Percentiles rank a stretch among this genome's conserved stretches.
Conservation (phyloP, 2,888 invertebrate species). For the Lithophane semibrunnea region DNA sequence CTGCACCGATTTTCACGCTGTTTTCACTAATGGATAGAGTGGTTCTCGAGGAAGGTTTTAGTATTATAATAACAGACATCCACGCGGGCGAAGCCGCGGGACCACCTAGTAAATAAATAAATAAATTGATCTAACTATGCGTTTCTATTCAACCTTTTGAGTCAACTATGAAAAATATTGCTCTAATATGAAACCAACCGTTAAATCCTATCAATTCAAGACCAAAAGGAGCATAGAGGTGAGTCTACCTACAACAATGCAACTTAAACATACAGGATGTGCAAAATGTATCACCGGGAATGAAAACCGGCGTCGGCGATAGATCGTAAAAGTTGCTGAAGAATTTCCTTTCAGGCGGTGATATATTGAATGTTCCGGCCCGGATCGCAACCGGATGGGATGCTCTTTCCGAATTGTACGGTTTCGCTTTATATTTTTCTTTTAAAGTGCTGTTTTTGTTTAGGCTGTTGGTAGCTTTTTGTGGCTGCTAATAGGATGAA, state of each 20-base stretch:
- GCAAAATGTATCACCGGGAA: constrained; percentile 38
- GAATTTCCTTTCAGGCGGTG: constrained; percentile 51
- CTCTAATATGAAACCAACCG: neutral
- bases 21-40: too few species aligned
- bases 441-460: constrained; percentile 48
- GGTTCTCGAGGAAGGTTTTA: too few species aligned
- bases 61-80: too few species aligned
- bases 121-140: too few species aligned
- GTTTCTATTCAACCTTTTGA: too few species aligned
- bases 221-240: neutral
- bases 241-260: constrained; percentile 4
- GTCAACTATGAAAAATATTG: neutral
- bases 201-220: constrained; percentile 11
- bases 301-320: constrained; percentile 40
- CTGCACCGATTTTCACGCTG: too few species aligned
- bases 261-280: constrained; percentile 10
- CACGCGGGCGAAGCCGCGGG: too few species aligned
- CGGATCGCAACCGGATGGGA: constrained; percentile 50
- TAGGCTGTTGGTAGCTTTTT: neutral
- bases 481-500: constrained; percentile 19
- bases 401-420: constrained; percentile 42
- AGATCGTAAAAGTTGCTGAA: constrained; percentile 50
- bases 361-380: constrained; percentile 66
- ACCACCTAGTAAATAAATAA: too few species aligned
- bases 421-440: constrained; percentile 41